Conservation (phyloP, 1,140 invertebrate genomes). For the Apis laboriosa region DNA sequence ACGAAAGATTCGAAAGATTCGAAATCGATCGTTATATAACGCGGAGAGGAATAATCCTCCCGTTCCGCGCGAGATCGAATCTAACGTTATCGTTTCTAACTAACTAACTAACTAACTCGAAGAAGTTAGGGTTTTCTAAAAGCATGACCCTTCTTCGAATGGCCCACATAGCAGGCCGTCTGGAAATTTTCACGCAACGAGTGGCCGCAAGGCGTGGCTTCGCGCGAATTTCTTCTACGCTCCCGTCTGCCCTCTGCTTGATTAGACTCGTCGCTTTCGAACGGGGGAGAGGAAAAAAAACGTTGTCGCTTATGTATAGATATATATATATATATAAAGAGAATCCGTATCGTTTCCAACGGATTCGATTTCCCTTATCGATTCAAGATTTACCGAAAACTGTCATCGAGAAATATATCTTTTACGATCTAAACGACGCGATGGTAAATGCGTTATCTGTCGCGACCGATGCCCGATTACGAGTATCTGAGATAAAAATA, state of each 20-base stretch:
- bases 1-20: too few species aligned
- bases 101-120: too few species aligned
- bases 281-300: neutral
- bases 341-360: neutral
- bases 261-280: constrained; percentile 19
- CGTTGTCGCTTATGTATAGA: neutral
- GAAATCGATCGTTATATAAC: too few species aligned
- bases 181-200: constrained; percentile 29
- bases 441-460: too few species aligned
- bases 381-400: neutral
- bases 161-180: constrained; percentile 7
- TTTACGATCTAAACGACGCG: too few species aligned
- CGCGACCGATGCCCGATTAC: too few species aligned
- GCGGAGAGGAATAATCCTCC: too few species aligned
- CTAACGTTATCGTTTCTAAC: neutral
- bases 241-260: neutral
- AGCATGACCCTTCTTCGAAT: neutral
- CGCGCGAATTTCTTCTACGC: neutral
- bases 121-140: too few species aligned
- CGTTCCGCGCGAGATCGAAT: neutral
- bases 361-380: neutral
- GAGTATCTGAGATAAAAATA: too few species aligned
- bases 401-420: too few species aligned
- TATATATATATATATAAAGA: too few species aligned
- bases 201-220: constrained; percentile 11